These are phyloP conservation scores for Mesocentrotus franciscanus DNA, from an alignment of 53 echinoderm and acorn worm genomes.

Conservation along the genomic window DNA sequence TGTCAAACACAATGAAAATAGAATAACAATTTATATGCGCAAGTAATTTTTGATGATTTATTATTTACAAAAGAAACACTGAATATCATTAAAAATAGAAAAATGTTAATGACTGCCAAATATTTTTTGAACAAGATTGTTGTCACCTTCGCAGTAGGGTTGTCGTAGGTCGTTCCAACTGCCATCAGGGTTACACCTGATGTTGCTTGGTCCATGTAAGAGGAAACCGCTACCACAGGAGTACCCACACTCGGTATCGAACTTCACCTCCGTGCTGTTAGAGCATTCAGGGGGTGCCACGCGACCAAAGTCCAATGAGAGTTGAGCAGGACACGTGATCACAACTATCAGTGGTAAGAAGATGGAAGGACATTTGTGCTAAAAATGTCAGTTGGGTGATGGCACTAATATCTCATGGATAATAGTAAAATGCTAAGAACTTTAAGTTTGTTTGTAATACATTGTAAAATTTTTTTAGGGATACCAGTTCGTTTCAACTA, in stretches of 20 bases:
- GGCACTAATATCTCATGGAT: too few species aligned
- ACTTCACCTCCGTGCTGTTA: constrained; percentile 14
- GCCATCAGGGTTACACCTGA: constrained; percentile 67
- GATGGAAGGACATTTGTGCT: background rate
- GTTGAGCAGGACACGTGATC: constrained; percentile 74
- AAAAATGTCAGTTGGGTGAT: background rate
- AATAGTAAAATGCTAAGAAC: too few species aligned
- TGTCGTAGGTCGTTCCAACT: constrained; percentile 69
- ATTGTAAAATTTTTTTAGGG: too few species aligned
- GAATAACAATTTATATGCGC: too few species aligned
- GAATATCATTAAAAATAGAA: too few species aligned
- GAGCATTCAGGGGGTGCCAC: constrained; percentile 67
- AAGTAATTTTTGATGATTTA: too few species aligned
- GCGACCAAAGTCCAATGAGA: constrained; percentile 59
- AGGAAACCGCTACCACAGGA: constrained; percentile 70
- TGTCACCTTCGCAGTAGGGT: constrained; percentile 71
- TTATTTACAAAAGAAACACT: too few species aligned
- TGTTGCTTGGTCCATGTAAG: constrained; percentile 69
- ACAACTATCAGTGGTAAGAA: constrained; percentile 39
- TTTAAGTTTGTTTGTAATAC: too few species aligned
- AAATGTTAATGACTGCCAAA: too few species aligned
- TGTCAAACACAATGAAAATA: background rate
- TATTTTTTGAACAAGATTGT: background rate
- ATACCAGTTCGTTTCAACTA: too few species aligned
- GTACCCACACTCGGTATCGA: constrained; percentile 70